Conservation (phyloP, 2,113 vertebrate genomes). For the Channa maculata region DNA sequence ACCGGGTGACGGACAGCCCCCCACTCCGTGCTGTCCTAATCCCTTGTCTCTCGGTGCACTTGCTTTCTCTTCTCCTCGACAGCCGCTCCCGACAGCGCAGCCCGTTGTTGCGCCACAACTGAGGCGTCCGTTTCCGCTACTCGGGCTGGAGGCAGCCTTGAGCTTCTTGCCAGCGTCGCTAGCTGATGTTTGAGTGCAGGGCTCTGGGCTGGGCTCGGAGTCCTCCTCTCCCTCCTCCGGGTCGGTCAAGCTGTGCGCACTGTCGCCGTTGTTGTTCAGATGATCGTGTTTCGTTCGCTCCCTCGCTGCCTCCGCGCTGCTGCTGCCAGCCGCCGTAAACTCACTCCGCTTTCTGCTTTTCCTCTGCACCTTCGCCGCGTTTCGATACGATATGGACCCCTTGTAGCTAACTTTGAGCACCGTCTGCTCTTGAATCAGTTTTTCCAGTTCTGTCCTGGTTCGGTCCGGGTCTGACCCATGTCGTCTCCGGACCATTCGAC, state of each 20-base stretch:
- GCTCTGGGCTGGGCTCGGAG: constrained; percentile 65
- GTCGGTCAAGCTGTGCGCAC: constrained; percentile 79
- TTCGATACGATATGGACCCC: constrained; percentile 91
- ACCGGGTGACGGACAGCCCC: constrained; percentile 40
- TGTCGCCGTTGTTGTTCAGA: constrained; percentile 76
- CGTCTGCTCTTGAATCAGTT: constrained; percentile 90
- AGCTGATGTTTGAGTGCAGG: constrained; percentile 48
- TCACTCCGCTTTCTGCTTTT: constrained; percentile 84
- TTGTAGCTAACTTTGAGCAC: constrained; percentile 94
- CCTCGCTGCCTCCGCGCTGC: constrained; percentile 67
- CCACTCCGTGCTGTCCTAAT: constrained; percentile 67
- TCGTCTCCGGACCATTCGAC: constrained; percentile 91
- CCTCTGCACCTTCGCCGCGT: constrained; percentile 88
- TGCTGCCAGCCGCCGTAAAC: constrained; percentile 73
- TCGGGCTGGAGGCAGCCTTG: constrained; percentile 47
- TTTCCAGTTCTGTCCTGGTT: constrained; percentile 90
- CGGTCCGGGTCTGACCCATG: constrained; percentile 90
- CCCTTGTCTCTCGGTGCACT: constrained; percentile 75
- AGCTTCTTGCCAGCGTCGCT: constrained; percentile 52
- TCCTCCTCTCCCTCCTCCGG: constrained; percentile 73
- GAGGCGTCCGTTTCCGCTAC: constrained; percentile 75
- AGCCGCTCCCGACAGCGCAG: constrained; percentile 71
- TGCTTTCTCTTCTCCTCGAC: constrained; percentile 71
- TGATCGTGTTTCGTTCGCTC: constrained; percentile 75
- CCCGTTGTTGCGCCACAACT: constrained; percentile 76